Evolutionary conservation across 2,797 vertebrate genomes (phyloP).

Genomic region (Odontamblyopus lacepedii): DNA sequence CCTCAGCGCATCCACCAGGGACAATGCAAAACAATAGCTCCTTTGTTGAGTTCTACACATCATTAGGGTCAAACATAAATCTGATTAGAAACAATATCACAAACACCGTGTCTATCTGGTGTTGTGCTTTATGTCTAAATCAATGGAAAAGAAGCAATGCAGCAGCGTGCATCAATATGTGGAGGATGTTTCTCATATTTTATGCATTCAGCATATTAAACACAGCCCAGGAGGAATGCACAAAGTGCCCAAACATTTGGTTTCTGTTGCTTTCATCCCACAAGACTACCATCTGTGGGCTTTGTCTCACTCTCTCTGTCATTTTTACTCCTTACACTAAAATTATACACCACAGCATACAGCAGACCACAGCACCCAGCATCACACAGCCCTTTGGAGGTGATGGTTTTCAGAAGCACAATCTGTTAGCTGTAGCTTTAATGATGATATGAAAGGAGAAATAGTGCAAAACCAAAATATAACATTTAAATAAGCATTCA

Average conservation of each 20-base stretch:
- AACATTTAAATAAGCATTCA: background rate
- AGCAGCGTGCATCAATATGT: conserved; percentile 35
- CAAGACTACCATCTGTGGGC: conserved; percentile 26
- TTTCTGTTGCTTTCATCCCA: conserved; percentile 35
- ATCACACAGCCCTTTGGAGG: background rate
- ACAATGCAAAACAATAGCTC: background rate
- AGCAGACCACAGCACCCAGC: background rate
- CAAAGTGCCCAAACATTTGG: conserved; percentile 40
- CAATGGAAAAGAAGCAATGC: background rate
- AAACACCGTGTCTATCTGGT: conserved; percentile 7
- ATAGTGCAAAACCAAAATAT: background rate
- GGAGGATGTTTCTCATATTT: conserved; percentile 31
- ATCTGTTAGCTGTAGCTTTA: background rate
- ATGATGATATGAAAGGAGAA: background rate
- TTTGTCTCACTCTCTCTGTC: conserved; percentile 24
- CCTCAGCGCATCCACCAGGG: conserved; percentile 1
- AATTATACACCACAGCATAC: background rate
- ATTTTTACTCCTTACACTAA: conserved; percentile 10
- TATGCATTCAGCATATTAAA: conserved; percentile 36
- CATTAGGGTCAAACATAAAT: conserved; percentile 10
- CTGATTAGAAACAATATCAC: conserved; percentile 18
- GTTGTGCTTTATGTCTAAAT: conserved; percentile 8
- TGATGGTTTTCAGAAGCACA: conserved; percentile 3
- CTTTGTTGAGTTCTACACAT: conserved; percentile 4
- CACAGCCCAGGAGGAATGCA: conserved; percentile 32